Base-by-base conservation (phyloP, 2,797 vertebrate genomes). In the Allobates femoralis region DNA sequence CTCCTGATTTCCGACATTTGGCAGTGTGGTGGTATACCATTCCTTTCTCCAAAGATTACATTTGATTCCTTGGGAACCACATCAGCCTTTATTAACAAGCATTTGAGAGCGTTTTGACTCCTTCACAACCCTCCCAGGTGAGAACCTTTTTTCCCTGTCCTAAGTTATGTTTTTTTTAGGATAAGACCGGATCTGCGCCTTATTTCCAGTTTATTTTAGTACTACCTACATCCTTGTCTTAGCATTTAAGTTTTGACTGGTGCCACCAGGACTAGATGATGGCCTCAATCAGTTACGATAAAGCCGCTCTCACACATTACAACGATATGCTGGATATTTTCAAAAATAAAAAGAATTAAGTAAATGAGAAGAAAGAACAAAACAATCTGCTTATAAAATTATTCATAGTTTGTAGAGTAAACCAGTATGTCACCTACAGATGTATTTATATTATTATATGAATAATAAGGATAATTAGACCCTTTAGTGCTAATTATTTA, bases 401-500 rank as follows among this genome's bases (percentile, higher is more conserved):
- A 71, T 41, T 71, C 34, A 41, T 4, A 71, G 67, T 41, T 41
- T 71, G 67, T n/a, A 41, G 34, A 11, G 67, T 71, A 71, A 71
- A 12, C 11, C 67, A 71, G 34, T 34, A 69, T 69, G 66, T 69
- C 32, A 34, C 14, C 19, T 69, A 21, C 32, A 34, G 34, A 71
- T 71, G 67, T 37, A 71, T 41, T 71, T 71, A 23, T 41, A 23
- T 67, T 18, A 41, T 18, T 75, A 75, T 51, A 5, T 79, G 55
- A 60, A 79, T 64, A 32, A 71, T 74, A 58, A 50, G 84, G 85
- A 46, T 75, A 81, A 86, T 86, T 75, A 86, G 50, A 86, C 53
- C 8, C 55, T 56, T 85, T 80, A 32, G 66, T 81, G 19, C 37
- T 74, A 21, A 26, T 19, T 34, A 16, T 28, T 19, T 81, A 50